Evolutionary conservation across 2,113 vertebrate species (phyloP), one percentile per base, ranked within the genome.

Genomic region (Syrmaticus mikado): DNA sequence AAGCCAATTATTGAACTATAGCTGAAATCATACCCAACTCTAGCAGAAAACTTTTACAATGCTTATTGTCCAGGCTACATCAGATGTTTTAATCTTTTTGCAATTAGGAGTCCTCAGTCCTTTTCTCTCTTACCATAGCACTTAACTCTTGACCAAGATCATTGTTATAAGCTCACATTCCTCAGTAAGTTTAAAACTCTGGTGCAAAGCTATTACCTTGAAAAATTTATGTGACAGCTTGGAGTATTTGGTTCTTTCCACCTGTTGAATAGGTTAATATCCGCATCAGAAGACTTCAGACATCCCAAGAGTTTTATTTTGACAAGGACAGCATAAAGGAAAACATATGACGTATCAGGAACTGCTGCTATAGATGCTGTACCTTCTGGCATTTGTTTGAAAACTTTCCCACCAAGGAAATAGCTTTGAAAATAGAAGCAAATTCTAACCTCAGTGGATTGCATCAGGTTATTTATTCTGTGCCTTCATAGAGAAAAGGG

Each of bases 1-100:
- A n/a, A n/a, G n/a, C 8, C 30, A 2, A 8, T 45, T 1, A 0
- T 3, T 34, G 70, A 53, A 40, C 30, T 60, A 4, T 18, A 32
- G 40, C 1, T 50, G 50, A 71, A 61, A 84, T 24, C 11, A 10
- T 40, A 58, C 27, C 61, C 24, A 24, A 27, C 16, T 50, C 6
- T 10, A 50, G 20, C 6, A 67, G 70, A 76, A 88, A 67, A 38
- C 38, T 3, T 36, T 28, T 70, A n/a, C 25, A 36, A 13, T 7
- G 2, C 10, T 50, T 52, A 24, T 20, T 70, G 19, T 36, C 30
- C 50, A 38, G 57, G 40, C 30, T 48, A 52, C 2, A 2, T 10
- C n/a, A 36, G n/a, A 13, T 6, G 10, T 32, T 53, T 60, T 21
- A 30, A 48, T 3, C 11, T 4, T 43, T 66, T n/a, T 34, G 16